phyloP scores from a whole-genome alignment of 2,797 vertebrate genomes.

The Microctenopoma lineatum region DNA sequence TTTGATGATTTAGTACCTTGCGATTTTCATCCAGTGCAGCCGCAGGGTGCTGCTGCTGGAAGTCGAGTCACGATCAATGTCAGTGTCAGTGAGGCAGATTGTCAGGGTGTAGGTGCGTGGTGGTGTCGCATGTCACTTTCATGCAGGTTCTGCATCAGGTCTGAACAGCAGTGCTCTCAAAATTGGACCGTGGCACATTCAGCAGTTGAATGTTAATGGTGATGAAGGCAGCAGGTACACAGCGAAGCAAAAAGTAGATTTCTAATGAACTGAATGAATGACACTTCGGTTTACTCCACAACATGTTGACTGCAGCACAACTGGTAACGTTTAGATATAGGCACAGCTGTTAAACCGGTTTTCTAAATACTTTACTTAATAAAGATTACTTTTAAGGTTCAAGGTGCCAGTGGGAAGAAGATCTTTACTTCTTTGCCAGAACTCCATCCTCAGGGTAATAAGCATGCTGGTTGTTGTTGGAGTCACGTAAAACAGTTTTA shows the following conservation, averaged over 20 bases:
- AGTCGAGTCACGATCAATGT: not conserved
- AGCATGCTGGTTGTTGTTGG: constrained; percentile 1
- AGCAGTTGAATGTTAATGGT: not conserved
- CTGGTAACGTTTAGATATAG: too few species aligned
- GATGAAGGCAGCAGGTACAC: not conserved
- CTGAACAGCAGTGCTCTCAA: too few species aligned
- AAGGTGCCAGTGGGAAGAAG: constrained; percentile 5
- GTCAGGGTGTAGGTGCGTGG: not conserved
- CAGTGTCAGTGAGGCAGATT: not conserved
- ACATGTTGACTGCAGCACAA: too few species aligned
- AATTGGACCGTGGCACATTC: too few species aligned
- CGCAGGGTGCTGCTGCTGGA: not conserved
- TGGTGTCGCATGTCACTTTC: not conserved
- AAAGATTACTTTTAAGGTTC: not conserved
- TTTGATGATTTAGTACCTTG: not conserved
- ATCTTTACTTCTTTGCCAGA: constrained; percentile 2
- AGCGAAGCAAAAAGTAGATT: too few species aligned
- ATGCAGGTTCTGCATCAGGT: not conserved
- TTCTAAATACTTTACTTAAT: not conserved
- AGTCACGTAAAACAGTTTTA: constrained; percentile 4
- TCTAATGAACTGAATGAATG: too few species aligned
- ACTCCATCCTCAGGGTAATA: constrained; percentile 17
- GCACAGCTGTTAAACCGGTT: not conserved
- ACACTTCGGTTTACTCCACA: too few species aligned
- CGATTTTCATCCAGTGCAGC: not conserved